Percentiles rank a stretch among this genome's conserved stretches.
phyloP scores from a whole-genome alignment of 1,140 invertebrate genomes.

The Drosophila mojavensis region DNA sequence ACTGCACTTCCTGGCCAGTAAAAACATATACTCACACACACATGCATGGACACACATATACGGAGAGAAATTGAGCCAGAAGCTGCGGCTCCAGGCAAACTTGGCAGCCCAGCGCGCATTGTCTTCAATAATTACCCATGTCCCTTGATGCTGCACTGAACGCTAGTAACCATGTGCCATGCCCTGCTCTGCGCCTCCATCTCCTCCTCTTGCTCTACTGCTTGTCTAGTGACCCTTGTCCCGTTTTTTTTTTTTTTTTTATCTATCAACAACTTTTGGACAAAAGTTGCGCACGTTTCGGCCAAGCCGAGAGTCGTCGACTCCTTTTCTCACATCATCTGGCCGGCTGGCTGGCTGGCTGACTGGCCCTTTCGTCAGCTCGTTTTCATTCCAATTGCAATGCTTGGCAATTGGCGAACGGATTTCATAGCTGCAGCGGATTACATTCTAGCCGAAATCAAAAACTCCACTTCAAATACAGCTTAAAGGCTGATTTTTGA shows the following conservation, averaged over 20 bases:
- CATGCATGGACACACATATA: constrained; percentile 5
- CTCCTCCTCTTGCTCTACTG: neutral
- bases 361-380: neutral
- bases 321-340: neutral
- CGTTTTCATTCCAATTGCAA: constrained; percentile 15
- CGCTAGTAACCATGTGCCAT: constrained; percentile 33
- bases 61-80: constrained; percentile 16
- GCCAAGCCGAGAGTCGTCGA: constrained; percentile 18
- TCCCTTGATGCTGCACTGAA: constrained; percentile 44
- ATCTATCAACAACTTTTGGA: constrained; percentile 69
- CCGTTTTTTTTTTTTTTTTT: constrained; percentile 26
- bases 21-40: constrained; percentile 28
- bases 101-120: constrained; percentile 54
- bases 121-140: constrained; percentile 78
- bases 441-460: constrained; percentile 6
- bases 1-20: constrained; percentile 73
- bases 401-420: constrained; percentile 28
- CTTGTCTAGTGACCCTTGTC: constrained; percentile 53
- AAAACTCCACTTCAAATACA: neutral
- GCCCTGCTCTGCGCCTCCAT: neutral
- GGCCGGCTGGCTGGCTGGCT: neutral
- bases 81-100: constrained; percentile 31
- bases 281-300: constrained; percentile 58
- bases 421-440: constrained; percentile 9
- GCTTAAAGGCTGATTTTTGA: constrained; percentile 8